Conservation (phyloP, 64 coral and sea anemone genomes). For the Hydrozoanthus tunicans region DNA sequence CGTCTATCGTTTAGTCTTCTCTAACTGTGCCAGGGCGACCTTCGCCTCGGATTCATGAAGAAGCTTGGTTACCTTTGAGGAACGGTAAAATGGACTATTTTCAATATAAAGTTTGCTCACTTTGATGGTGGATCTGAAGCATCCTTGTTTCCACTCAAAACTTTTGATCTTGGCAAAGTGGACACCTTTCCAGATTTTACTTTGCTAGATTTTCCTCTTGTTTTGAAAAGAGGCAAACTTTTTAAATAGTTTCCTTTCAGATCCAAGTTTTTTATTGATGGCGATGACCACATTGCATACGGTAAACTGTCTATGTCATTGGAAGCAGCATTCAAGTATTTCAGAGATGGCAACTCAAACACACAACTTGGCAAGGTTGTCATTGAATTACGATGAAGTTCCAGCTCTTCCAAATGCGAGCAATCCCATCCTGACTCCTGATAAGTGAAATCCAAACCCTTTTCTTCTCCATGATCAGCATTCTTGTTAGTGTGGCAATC, state of each 20-base stretch:
- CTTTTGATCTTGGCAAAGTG: slow-evolving; percentile 65
- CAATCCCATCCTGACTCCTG: slow-evolving; percentile 90
- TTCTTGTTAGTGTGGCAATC: slow-evolving; percentile 69
- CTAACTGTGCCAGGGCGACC: no score
- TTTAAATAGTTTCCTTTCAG: slow-evolving; percentile 91
- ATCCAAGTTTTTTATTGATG: slow-evolving; percentile 77
- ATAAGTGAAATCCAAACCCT: slow-evolving; percentile 75
- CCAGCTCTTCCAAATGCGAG: slow-evolving; percentile 95
- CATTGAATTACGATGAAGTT: slow-evolving; percentile 88
- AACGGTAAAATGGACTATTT: background rate
- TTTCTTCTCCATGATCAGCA: slow-evolving; percentile 11
- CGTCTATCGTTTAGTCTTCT: no score
- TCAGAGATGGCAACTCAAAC: slow-evolving; percentile 85
- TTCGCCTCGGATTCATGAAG: no score
- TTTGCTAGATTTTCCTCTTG: slow-evolving; percentile 34
- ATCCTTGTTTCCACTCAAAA: slow-evolving; percentile 67
- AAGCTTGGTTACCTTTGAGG: no score
- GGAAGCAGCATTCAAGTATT: slow-evolving; percentile 76
- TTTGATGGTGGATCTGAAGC: slow-evolving; percentile 31
- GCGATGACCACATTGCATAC: slow-evolving; percentile 93
- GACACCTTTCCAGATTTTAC: slow-evolving; percentile 51
- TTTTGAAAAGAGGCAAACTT: slow-evolving; percentile 66
- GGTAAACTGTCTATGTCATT: slow-evolving; percentile 91
- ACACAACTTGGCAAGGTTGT: slow-evolving; percentile 77
- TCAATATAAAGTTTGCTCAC: background rate